These are phyloP conservation scores for Thaleichthys pacificus DNA, from an alignment of 2,797 vertebrate genomes.

Conservation along the genomic window DNA sequence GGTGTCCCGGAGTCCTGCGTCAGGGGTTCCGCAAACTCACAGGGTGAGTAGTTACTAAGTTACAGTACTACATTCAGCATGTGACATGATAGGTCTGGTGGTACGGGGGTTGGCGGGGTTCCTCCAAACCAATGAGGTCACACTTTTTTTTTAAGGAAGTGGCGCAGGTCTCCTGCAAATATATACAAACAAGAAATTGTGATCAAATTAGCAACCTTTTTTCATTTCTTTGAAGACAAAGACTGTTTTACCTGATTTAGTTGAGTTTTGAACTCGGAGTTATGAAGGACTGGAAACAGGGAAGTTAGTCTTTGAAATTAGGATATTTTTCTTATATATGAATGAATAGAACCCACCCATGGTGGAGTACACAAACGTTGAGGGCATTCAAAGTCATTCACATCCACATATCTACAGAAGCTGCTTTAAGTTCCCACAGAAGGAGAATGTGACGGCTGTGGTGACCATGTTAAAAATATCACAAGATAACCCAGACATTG, in stretches of 20 bases:
- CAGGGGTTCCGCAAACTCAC: conserved; percentile 40
- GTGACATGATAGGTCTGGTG: conserved; percentile 24
- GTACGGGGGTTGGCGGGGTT: conserved; percentile 15
- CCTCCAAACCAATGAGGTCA: conserved; percentile 32
- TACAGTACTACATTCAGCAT: conserved; percentile 28
- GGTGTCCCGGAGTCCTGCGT: conserved; percentile 37
- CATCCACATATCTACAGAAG: conserved; percentile 29
- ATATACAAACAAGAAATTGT: conserved; percentile 9
- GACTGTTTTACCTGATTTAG: too few species aligned
- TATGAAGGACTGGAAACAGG: neutral
- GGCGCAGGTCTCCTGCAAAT: conserved; percentile 25
- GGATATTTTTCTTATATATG: too few species aligned
- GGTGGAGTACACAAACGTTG: neutral
- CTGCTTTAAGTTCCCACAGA: conserved; percentile 25
- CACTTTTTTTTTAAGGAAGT: conserved; percentile 23
- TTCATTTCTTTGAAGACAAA: neutral
- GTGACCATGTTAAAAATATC: conserved; percentile 34
- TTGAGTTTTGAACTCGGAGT: too few species aligned
- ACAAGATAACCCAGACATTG: conserved; percentile 31
- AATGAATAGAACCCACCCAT: neutral
- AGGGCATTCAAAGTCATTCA: conserved; percentile 9
- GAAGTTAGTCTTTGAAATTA: neutral
- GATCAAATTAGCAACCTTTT: neutral
- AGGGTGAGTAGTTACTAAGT: conserved; percentile 62
- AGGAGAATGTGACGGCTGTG: conserved; percentile 33